Evolutionary conservation across 2,888 invertebrate genomes (phyloP), one percentile per base, ranked within the genome.

Genomic region (Ischnura elegans): DNA sequence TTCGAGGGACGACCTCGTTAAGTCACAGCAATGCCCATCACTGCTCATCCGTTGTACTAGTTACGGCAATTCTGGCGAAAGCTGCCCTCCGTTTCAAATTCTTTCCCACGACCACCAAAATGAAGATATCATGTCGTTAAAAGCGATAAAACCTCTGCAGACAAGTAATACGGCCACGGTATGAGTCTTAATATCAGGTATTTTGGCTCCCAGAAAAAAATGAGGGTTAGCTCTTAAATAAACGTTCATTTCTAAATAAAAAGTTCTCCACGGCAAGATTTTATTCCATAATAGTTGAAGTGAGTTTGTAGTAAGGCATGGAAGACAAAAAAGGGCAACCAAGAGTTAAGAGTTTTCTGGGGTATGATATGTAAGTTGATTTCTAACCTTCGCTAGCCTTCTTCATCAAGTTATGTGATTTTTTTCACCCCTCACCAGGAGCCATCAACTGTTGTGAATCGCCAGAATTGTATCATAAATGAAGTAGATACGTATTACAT

Each of bases 21-120:
- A 90, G 61, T 90, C n/a, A 25, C 42, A 90, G 55, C 55, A 76
- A 61, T 43, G 90, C 43, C 61, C 61, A 25, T 55, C 87, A 55
- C 55, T 42, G 47, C 87, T 61, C 61, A 61, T 90, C 61, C 45
- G 90, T 90, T 66, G 61, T 43, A 25, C 55, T 90, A 42, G 55
- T 61, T 90, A 90, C 8, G 10, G 51, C 29, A 55, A 51, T 87
- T 87, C 43, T 66, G 25, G 21, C 61, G 90, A 66, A 42, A 90
- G 66, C 61, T 13, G 36, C 76, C 76, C 36, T 8, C 76, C 36
- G 25, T 21, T 43, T 61, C 10, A 25, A n/a, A 55, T 36, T 19
- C 47, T 87, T 90, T 90, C 90, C 90, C 90, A 90, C 90, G 90
- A 51, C 61, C 13, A 43, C 66, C 19, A 45, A 61, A 61, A 61